phyloP scores from a whole-genome alignment of 2,113 vertebrate species.

The Thinocorus orbignyianus region DNA sequence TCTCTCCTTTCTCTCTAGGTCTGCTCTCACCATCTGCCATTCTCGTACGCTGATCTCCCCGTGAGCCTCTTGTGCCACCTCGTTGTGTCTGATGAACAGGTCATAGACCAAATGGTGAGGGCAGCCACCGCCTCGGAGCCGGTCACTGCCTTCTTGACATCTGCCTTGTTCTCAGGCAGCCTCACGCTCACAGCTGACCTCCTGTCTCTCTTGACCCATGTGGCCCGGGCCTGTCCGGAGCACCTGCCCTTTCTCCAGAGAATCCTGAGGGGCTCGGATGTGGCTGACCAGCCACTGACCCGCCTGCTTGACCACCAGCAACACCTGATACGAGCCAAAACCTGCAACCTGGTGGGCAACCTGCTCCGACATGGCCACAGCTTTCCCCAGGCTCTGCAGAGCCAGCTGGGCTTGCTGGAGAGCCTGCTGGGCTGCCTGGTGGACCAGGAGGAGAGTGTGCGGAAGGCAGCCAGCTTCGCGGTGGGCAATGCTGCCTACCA shows the following conservation, averaged over 20 bases:
- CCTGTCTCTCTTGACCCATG: conserved; percentile 79
- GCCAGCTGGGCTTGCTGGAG: conserved; percentile 40
- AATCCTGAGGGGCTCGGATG: conserved; percentile 57
- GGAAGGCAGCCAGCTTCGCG: conserved; percentile 73
- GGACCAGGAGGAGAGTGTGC: conserved; percentile 62
- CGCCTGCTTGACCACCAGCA: conserved; percentile 74
- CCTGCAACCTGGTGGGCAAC: conserved; percentile 85
- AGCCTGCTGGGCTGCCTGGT: conserved; percentile 64
- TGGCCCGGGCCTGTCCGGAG: conserved; percentile 67
- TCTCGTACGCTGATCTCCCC: conserved; percentile 78
- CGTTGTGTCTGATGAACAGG: conserved; percentile 74
- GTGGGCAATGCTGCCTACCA: conserved; percentile 74
- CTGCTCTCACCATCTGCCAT: conserved; percentile 74
- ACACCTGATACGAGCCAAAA: conserved; percentile 76
- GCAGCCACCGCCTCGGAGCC: conserved; percentile 47
- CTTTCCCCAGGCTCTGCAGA: conserved; percentile 36
- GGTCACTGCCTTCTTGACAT: conserved; percentile 48
- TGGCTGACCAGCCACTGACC: conserved; percentile 37
- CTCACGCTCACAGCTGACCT: conserved; percentile 80
- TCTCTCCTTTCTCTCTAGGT: conserved; percentile 72
- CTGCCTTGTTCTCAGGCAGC: conserved; percentile 61
- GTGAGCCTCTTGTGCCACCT: conserved; percentile 85
- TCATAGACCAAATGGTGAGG: conserved; percentile 72
- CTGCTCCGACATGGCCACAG: conserved; percentile 53
- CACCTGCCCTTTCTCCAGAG: conserved; percentile 67